Percentiles rank a stretch among this genome's conserved stretches.
phyloP scores from a whole-genome alignment of 2,113 vertebrate genomes.

The Progne subis region DNA sequence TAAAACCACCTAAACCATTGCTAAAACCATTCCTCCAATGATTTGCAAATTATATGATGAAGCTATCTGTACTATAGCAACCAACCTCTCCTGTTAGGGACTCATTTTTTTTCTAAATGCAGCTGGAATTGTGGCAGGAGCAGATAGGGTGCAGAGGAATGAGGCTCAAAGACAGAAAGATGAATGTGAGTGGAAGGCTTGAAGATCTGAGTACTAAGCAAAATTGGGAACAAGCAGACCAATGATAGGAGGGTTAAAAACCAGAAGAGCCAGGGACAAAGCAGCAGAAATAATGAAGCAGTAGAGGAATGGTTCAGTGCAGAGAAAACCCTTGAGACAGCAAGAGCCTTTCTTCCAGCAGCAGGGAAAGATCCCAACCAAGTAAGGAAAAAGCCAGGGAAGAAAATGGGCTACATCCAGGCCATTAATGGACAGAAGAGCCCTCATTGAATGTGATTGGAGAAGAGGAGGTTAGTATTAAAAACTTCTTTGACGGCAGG shows the following conservation, averaged over 20 bases:
- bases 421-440: neutral
- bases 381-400: neutral
- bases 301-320: neutral
- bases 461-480: neutral
- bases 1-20: neutral
- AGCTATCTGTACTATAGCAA: neutral
- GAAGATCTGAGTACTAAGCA: neutral
- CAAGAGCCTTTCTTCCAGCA: neutral
- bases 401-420: neutral
- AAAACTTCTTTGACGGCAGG: neutral
- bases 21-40: neutral
- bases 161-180: neutral
- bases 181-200: neutral
- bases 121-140: neutral
- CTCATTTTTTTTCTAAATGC: neutral
- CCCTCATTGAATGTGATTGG: neutral
- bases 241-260: neutral
- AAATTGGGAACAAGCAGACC: neutral
- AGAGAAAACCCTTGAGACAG: neutral
- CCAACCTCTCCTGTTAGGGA: neutral
- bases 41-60: neutral
- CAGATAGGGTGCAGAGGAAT: neutral
- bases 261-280: neutral
- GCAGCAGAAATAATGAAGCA: neutral
- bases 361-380: neutral